A percentile compares a stretch with the other conserved stretches of the same genome.
Conservation (phyloP, 1,140 invertebrate genomes). For the Halictus rubicundus region DNA sequence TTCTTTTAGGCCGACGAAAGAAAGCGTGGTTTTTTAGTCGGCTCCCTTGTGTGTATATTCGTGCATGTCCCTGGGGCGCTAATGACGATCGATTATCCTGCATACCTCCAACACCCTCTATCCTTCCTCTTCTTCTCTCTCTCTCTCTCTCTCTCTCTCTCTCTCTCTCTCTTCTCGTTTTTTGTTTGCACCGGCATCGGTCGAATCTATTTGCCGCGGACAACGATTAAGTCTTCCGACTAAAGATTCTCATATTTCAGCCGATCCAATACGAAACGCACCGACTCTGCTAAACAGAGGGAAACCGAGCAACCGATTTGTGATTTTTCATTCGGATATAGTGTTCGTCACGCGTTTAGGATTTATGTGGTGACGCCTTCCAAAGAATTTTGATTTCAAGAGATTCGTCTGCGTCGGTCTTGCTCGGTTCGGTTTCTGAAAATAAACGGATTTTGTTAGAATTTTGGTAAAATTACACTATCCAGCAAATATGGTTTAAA, state of each 20-base stretch:
- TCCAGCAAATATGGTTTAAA: no score
- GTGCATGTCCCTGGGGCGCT: slow-evolving; percentile 56
- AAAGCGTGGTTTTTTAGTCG: not conserved
- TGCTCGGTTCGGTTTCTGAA: no score
- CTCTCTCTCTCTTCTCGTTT: not conserved
- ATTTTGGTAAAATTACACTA: no score
- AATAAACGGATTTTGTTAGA: no score
- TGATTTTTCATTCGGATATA: not conserved
- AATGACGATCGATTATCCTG: slow-evolving; percentile 69
- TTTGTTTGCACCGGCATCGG: slow-evolving; percentile 19
- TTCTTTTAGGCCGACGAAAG: slow-evolving; percentile 1
- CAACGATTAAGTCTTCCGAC: slow-evolving; percentile 52
- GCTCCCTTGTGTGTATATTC: slow-evolving; percentile 2
- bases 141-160: not conserved
- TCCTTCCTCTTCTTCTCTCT: not conserved
- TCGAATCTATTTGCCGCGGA: slow-evolving; percentile 50
- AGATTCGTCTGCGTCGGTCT: not conserved
- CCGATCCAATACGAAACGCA: slow-evolving; percentile 34
- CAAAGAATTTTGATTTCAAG: not conserved
- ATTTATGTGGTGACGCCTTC: not conserved
- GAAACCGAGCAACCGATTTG: not conserved
- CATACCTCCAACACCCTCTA: slow-evolving; percentile 21
- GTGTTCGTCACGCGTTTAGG: not conserved
- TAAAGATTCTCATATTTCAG: slow-evolving; percentile 57
- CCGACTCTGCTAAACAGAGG: slow-evolving; percentile 33